Conservation (phyloP, 2,113 vertebrate species). For the Megaptera novaeangliae region DNA sequence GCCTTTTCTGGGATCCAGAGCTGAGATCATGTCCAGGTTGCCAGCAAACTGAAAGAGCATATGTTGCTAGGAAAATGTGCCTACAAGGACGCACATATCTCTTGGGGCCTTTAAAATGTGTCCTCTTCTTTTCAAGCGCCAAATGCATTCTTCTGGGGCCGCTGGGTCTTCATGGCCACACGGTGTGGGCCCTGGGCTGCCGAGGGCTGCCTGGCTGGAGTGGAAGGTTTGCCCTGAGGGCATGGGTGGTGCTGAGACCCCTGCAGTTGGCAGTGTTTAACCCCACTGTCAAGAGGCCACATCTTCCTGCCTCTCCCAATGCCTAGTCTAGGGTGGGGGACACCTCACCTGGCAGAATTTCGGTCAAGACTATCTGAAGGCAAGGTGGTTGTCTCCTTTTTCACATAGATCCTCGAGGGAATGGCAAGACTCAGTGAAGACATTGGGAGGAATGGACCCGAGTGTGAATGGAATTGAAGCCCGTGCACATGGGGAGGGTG, state of each 20-base stretch:
- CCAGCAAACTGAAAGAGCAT: background rate
- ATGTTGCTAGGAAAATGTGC: background rate
- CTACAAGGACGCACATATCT: background rate
- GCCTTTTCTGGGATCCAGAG: background rate
- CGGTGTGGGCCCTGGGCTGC: background rate
- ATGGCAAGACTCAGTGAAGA: background rate
- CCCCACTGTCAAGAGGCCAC: too few species aligned
- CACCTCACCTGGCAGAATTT: background rate
- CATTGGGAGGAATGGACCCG: fast-evolving
- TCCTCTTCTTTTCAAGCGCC: too few species aligned
- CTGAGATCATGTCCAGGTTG: background rate
- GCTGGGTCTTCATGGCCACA: background rate
- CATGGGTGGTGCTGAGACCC: fast-evolving
- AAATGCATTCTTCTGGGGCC: background rate
- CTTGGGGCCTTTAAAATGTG: background rate
- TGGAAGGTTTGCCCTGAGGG: background rate
- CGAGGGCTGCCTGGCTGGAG: background rate
- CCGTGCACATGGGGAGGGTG: fast-evolving
- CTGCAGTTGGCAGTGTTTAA: too few species aligned
- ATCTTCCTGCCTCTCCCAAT: background rate
- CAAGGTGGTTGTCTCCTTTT: background rate
- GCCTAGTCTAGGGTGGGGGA: background rate
- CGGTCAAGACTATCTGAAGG: background rate
- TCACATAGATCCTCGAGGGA: fast-evolving
- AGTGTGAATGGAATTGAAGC: background rate